A percentile compares a stretch with the other conserved stretches of the same genome.
Conservation (phyloP, 2,888 invertebrate genomes). For the Aspidiotus destructor region DNA sequence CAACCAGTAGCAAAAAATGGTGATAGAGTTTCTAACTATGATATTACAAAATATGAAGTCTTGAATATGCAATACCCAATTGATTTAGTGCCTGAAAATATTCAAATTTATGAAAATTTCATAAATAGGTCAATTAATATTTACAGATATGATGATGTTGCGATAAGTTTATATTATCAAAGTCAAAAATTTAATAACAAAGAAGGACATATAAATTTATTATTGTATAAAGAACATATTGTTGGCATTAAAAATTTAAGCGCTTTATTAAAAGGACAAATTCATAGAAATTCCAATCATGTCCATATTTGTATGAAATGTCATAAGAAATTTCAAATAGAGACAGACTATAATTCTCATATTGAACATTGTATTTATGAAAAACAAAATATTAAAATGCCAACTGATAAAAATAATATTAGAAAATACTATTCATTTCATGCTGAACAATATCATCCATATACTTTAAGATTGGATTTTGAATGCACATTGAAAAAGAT, state of each 20-base stretch:
- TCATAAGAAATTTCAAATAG: slow-evolving; percentile 10
- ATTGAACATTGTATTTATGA: slow-evolving; percentile 1
- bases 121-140: slow-evolving; percentile 12
- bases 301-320: slow-evolving; percentile 9
- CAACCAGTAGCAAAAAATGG: slow-evolving; percentile 4
- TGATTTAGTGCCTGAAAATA: slow-evolving; percentile 9
- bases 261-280: slow-evolving; percentile 9
- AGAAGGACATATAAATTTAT: slow-evolving; percentile 9
- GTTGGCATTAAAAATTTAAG: slow-evolving; percentile 9
- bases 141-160: slow-evolving; percentile 5
- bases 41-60: background rate
- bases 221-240: slow-evolving; percentile 7
- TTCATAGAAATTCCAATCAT: slow-evolving; percentile 8
- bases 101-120: background rate
- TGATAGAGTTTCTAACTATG: slow-evolving; percentile 4
- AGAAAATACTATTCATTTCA: slow-evolving; percentile 16
- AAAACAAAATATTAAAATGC: slow-evolving; percentile 5
- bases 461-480: slow-evolving; percentile 14
- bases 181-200: slow-evolving; percentile 12
- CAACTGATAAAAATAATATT: slow-evolving; percentile 14
- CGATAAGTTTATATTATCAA: slow-evolving; percentile 6
- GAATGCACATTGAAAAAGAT: slow-evolving; percentile 14
- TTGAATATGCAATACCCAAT: slow-evolving; percentile 12
- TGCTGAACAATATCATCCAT: slow-evolving; percentile 18
- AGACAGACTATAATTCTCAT: background rate